Conservation (phyloP, 2,888 invertebrate species). For the Drosophila cracens region DNA sequence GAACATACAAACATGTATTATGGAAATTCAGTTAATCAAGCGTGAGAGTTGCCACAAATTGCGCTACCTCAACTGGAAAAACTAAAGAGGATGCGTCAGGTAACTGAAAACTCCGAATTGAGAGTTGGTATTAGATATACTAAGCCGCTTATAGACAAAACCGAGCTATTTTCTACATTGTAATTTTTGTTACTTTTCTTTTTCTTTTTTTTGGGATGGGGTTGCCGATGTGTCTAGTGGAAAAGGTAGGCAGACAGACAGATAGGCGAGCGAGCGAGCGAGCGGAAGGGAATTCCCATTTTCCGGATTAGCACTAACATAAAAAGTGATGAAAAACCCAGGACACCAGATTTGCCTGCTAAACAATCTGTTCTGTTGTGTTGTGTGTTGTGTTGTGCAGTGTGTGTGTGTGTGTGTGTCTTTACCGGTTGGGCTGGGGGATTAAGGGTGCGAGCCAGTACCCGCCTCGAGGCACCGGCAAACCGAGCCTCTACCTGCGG, state of each 20-base stretch:
- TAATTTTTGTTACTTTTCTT: not conserved
- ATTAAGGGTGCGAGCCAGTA: constrained; percentile 75
- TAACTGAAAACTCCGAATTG: not conserved
- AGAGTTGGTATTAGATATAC: not conserved
- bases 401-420: not conserved
- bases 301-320: constrained; percentile 69
- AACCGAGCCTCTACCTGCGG: constrained; percentile 36
- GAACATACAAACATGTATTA: constrained; percentile 50
- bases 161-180: constrained; percentile 2
- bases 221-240: constrained; percentile 48
- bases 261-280: constrained; percentile 5
- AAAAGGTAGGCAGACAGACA: constrained; percentile 4
- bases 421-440: constrained; percentile 27
- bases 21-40: constrained; percentile 76
- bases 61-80: constrained; percentile 13
- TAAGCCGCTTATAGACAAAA: constrained; percentile 54
- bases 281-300: constrained; percentile 80
- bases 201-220: constrained; percentile 9
- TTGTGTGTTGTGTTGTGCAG: not conserved
- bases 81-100: not conserved
- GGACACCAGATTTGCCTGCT: constrained; percentile 8
- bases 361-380: not conserved
- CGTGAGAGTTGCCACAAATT: constrained; percentile 70
- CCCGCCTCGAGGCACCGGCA: constrained; percentile 31
- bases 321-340: constrained; percentile 40